phyloP scores from a whole-genome alignment of 1,140 invertebrate genomes.

The Latrodectus geometricus region DNA sequence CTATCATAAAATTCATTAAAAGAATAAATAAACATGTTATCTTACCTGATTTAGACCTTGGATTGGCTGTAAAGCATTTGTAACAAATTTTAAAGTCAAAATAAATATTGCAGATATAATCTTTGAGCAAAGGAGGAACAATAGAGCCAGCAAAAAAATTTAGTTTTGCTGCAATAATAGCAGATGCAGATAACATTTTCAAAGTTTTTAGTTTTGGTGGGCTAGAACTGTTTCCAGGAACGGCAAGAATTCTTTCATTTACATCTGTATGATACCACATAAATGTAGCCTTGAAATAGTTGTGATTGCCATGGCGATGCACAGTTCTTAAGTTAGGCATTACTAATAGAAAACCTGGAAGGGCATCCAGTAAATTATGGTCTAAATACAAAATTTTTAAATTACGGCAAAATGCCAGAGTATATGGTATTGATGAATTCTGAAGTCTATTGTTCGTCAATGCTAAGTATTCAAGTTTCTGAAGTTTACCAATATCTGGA shows the following conservation, averaged over 20 bases:
- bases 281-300: conserved; percentile 73
- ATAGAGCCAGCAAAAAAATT: conserved; percentile 67
- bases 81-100: conserved; percentile 70
- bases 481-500: conserved; percentile 70
- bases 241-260: conserved; percentile 69
- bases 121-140: conserved; percentile 66
- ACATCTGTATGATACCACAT: conserved; percentile 74
- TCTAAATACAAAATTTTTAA: conserved; percentile 70
- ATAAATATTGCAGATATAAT: conserved; percentile 71
- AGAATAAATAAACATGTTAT: neutral
- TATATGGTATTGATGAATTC: conserved; percentile 71
- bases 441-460: conserved; percentile 72
- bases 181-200: conserved; percentile 69
- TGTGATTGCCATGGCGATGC: conserved; percentile 73
- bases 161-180: conserved; percentile 69
- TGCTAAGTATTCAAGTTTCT: conserved; percentile 70
- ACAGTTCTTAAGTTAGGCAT: conserved; percentile 71
- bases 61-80: conserved; percentile 68
- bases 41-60: conserved; percentile 64
- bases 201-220: conserved; percentile 64
- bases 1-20: too few species aligned
- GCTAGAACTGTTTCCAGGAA: conserved; percentile 47
- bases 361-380: conserved; percentile 72
- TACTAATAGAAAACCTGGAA: conserved; percentile 71
- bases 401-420: conserved; percentile 70